Percentiles rank a stretch among this genome's conserved stretches.
Evolutionary conservation across 2,113 vertebrate species (phyloP).

Genomic region (Pogonocichla stellata): DNA sequence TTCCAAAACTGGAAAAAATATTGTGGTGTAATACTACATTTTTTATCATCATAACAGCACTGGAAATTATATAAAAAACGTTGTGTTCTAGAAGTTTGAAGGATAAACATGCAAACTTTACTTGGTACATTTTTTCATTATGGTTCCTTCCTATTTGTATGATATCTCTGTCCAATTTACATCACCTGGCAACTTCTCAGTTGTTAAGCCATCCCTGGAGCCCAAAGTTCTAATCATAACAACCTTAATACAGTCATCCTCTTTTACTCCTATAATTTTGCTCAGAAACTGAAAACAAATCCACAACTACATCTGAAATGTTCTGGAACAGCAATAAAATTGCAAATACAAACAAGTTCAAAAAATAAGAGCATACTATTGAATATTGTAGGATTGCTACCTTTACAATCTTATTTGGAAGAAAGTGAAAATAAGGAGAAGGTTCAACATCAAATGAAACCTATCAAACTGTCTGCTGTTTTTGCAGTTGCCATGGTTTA

Average conservation of each 20-base stretch:
- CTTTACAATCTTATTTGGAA: neutral
- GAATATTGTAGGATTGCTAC: neutral
- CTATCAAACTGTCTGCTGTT: neutral
- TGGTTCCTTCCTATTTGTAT: neutral
- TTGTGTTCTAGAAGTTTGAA: neutral
- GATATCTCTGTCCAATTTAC: neutral
- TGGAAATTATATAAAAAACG: neutral
- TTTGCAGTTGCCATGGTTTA: neutral
- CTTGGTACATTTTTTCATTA: neutral
- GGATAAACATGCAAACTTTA: neutral
- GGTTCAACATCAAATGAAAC: neutral
- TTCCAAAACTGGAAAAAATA: neutral
- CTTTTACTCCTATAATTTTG: neutral
- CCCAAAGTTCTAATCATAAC: neutral
- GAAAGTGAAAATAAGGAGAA: neutral
- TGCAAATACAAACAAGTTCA: neutral
- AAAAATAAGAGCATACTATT: neutral
- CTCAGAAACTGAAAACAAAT: neutral
- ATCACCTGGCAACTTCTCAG: neutral
- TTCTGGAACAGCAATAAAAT: neutral
- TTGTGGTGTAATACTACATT: neutral
- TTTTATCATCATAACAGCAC: neutral
- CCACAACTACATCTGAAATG: neutral
- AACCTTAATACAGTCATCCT: neutral
- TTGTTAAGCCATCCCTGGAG: neutral